Evolutionary conservation across 64 coral and sea anemone genomes (phyloP).

Genomic region (Stylophora pistillata): DNA sequence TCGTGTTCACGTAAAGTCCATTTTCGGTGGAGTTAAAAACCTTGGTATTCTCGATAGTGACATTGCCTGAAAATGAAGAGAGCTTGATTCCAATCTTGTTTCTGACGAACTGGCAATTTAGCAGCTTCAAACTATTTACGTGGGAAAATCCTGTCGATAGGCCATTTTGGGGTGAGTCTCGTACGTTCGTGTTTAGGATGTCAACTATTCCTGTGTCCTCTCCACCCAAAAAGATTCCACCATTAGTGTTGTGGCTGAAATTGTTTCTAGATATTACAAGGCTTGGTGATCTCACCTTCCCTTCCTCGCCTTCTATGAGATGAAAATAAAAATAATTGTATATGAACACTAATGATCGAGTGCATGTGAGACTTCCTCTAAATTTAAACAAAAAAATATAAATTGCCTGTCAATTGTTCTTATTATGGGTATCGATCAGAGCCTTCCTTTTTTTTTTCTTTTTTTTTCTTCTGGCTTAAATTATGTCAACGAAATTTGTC

Average conservation of each 20-base stretch:
- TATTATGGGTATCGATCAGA: too few species aligned
- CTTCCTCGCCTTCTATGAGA: not conserved
- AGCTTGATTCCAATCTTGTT: conserved; percentile 1
- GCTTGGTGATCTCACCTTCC: not conserved
- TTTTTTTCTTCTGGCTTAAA: too few species aligned
- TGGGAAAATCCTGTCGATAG: not conserved
- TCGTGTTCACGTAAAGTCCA: not conserved
- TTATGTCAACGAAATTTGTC: too few species aligned
- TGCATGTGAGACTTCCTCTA: not conserved
- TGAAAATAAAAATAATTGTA: not conserved
- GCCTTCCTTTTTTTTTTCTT: too few species aligned
- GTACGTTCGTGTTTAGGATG: conserved; percentile 2
- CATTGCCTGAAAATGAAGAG: conserved; percentile 6
- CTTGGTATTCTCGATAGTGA: not conserved
- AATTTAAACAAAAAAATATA: too few species aligned
- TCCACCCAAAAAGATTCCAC: not conserved
- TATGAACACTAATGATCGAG: not conserved
- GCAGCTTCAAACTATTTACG: not conserved
- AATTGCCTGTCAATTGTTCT: too few species aligned
- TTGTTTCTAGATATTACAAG: conserved; percentile 2
- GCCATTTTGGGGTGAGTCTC: not conserved
- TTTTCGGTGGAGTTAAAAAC: conserved; percentile 2
- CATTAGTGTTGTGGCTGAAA: not conserved
- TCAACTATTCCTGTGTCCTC: not conserved
- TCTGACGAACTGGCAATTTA: not conserved